A percentile compares a stretch with the other conserved stretches of the same genome.
Conservation (phyloP, 2,113 vertebrate genomes). For the Paradoxurus hermaphroditus region DNA sequence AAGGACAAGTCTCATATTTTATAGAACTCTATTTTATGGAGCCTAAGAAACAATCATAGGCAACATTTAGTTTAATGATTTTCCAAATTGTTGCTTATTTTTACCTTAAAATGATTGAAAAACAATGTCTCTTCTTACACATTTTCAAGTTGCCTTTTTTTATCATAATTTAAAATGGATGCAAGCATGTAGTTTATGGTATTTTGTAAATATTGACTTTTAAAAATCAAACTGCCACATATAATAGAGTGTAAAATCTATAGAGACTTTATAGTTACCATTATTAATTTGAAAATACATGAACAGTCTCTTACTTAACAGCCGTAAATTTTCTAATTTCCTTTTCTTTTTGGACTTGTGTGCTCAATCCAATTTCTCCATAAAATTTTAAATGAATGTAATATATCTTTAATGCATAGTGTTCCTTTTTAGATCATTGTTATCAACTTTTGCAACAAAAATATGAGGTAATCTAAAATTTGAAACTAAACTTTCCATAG, state of each 20-base stretch:
- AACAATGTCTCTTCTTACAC: not conserved
- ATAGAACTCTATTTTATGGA: not conserved
- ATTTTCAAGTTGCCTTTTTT: not conserved
- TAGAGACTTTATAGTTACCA: not conserved
- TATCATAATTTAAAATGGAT: not conserved
- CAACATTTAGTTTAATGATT: not conserved
- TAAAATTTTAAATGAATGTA: not conserved
- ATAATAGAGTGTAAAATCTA: not conserved
- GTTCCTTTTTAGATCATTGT: not conserved
- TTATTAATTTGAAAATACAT: not conserved
- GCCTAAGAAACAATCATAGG: not conserved
- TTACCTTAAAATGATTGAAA: not conserved
- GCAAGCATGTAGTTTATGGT: not conserved
- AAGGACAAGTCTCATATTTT: not conserved
- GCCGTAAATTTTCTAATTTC: not conserved
- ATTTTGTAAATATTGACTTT: not conserved
- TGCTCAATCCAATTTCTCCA: not conserved
- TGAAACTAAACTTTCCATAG: not conserved
- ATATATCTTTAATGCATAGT: not conserved
- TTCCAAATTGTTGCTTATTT: not conserved
- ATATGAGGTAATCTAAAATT: not conserved
- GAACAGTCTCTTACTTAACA: not conserved
- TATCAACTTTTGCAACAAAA: not conserved
- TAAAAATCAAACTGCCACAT: not conserved
- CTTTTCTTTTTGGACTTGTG: not conserved